Conservation (phyloP, 2,113 vertebrate species). For the Corythaeola cristata region DNA sequence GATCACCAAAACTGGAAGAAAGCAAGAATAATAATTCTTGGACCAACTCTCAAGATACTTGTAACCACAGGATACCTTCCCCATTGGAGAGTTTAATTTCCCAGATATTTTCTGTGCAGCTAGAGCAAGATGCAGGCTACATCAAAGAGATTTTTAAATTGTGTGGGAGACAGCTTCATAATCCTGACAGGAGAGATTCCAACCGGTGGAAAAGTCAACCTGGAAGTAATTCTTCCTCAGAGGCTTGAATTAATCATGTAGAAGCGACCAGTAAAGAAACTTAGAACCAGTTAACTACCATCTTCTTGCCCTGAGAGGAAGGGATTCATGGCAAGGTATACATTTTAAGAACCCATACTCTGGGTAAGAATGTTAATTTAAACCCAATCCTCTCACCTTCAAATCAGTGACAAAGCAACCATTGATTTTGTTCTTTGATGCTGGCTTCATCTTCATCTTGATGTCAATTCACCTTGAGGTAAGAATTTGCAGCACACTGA, state of each 20-base stretch:
- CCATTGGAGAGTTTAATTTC: slow-evolving; percentile 57
- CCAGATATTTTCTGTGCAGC: slow-evolving; percentile 54
- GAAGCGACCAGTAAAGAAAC: background rate
- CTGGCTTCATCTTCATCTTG: background rate
- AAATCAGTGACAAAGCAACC: slow-evolving; percentile 4
- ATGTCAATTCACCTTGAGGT: background rate
- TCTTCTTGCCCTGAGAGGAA: slow-evolving; percentile 1
- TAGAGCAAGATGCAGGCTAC: slow-evolving; percentile 43
- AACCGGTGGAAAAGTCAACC: slow-evolving; percentile 56
- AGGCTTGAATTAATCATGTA: slow-evolving; percentile 48
- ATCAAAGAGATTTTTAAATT: slow-evolving; percentile 61
- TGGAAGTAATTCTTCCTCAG: slow-evolving; percentile 68
- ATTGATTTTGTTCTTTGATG: slow-evolving; percentile 26
- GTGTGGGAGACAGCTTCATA: slow-evolving; percentile 65
- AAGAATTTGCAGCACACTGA: background rate
- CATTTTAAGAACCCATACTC: background rate
- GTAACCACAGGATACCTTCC: slow-evolving; percentile 65
- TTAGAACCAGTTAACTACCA: background rate
- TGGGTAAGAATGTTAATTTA: background rate
- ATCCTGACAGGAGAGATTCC: slow-evolving; percentile 57
- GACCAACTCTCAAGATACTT: slow-evolving; percentile 56
- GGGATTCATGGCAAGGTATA: background rate
- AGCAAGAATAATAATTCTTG: slow-evolving; percentile 67
- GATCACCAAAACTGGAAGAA: slow-evolving; percentile 59
- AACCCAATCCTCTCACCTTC: background rate